Evolutionary conservation across 2,797 vertebrate species (phyloP).

Genomic region (Danio tinwini): DNA sequence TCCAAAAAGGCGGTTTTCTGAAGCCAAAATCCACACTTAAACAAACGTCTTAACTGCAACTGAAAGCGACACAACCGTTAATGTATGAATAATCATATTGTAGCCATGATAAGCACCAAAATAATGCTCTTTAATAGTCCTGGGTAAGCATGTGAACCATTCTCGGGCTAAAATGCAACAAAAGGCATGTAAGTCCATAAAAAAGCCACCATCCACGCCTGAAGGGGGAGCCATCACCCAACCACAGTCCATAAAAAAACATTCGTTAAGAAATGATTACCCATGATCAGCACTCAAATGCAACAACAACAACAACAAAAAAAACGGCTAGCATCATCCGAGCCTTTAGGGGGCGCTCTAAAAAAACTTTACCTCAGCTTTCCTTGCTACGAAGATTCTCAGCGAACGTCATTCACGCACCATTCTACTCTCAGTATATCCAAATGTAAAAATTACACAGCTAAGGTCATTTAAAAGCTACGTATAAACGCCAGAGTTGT

Average conservation of each 20-base stretch:
- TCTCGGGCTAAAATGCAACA: neutral
- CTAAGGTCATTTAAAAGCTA: conserved; percentile 35
- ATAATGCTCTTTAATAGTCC: neutral
- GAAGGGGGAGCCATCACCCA: neutral
- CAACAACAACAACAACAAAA: neutral
- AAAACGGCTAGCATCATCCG: neutral
- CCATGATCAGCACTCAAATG: no score
- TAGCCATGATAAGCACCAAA: conserved; percentile 11
- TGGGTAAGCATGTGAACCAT: neutral
- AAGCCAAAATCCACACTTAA: neutral
- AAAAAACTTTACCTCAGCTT: neutral
- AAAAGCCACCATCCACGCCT: neutral
- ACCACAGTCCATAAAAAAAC: neutral
- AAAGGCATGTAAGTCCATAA: neutral
- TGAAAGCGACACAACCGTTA: neutral
- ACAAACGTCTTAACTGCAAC: neutral
- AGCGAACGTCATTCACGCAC: neutral
- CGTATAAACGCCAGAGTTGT: neutral
- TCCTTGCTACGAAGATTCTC: neutral
- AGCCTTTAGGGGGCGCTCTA: neutral
- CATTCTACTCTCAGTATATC: neutral
- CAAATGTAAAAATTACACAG: conserved; percentile 18
- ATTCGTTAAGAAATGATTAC: no score
- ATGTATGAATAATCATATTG: neutral
- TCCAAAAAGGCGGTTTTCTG: neutral